phyloP scores from a whole-genome alignment of 2,797 vertebrate species.

The Microctenopoma steveboyesi region DNA sequence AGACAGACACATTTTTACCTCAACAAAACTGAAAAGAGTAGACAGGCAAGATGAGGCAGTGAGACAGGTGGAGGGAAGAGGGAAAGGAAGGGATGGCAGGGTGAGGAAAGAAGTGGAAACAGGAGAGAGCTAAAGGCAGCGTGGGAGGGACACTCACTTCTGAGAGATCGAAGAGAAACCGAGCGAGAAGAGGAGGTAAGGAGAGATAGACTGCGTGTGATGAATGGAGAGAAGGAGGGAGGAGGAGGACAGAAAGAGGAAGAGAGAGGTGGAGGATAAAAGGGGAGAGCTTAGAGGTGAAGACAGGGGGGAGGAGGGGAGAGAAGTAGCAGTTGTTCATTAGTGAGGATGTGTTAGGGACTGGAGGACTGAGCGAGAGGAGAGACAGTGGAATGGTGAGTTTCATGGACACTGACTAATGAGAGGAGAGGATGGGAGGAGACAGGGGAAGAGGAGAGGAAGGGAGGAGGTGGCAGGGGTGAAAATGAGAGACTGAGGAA shows the following conservation, averaged over 20 bases:
- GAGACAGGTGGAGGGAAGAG: slow-evolving; percentile 55
- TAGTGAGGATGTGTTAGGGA: slow-evolving; percentile 61
- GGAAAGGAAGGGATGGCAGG: neutral
- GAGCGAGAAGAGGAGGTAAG: slow-evolving; percentile 32
- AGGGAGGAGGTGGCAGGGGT: slow-evolving; percentile 25
- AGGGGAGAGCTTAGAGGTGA: slow-evolving; percentile 22
- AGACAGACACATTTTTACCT: slow-evolving; percentile 35
- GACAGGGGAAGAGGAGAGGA: slow-evolving; percentile 10
- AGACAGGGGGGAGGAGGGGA: slow-evolving; percentile 14
- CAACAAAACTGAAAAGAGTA: slow-evolving; percentile 32
- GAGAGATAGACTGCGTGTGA: slow-evolving; percentile 15
- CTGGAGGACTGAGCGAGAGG: slow-evolving; percentile 52
- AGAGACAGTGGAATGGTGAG: slow-evolving; percentile 58
- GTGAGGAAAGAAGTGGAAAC: slow-evolving; percentile 34
- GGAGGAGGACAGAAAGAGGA: slow-evolving; percentile 10
- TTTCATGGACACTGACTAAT: slow-evolving; percentile 70
- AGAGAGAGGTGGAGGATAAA: slow-evolving; percentile 26
- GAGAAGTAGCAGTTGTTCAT: slow-evolving; percentile 64
- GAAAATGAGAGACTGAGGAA: slow-evolving; percentile 52
- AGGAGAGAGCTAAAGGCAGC: slow-evolving; percentile 50
- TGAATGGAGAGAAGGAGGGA: slow-evolving; percentile 21
- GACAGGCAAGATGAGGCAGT: slow-evolving; percentile 29
- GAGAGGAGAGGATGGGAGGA: slow-evolving; percentile 44
- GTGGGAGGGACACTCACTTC: slow-evolving; percentile 51
- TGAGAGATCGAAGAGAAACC: slow-evolving; percentile 52